phyloP scores from a whole-genome alignment of 2,113 vertebrate species.

The Tringa solitaria region DNA sequence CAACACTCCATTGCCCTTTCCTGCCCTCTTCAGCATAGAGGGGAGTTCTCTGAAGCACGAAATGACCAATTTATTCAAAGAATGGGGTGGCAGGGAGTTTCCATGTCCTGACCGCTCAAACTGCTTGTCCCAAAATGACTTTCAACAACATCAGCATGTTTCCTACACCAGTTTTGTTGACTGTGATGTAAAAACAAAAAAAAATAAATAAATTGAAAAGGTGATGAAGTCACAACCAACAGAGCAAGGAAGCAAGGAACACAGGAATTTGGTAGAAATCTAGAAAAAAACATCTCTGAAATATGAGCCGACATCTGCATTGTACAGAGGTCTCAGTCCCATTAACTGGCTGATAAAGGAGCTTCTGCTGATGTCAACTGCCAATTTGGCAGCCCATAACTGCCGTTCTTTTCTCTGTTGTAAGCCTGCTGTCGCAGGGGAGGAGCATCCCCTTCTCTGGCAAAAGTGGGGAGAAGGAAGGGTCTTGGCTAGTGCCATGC shows the following conservation, averaged over 20 bases:
- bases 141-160: neutral
- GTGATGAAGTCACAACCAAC: neutral
- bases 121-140: neutral
- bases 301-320: neutral
- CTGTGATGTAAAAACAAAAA: neutral
- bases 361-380: neutral
- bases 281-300: neutral
- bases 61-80: neutral
- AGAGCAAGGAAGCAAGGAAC: neutral
- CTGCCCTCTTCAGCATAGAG: neutral
- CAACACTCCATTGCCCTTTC: neutral
- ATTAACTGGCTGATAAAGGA: neutral
- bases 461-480: neutral
- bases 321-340: neutral
- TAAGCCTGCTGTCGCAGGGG: neutral
- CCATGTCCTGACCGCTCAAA: neutral
- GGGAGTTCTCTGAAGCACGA: neutral
- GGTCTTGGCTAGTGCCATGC: neutral
- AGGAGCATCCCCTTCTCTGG: neutral
- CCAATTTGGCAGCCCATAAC: neutral
- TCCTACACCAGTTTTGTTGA: neutral
- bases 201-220: neutral
- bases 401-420: neutral
- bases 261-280: neutral
- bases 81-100: neutral